Conservation (phyloP, 2,113 vertebrate genomes). For the Ictalurus furcatus region DNA sequence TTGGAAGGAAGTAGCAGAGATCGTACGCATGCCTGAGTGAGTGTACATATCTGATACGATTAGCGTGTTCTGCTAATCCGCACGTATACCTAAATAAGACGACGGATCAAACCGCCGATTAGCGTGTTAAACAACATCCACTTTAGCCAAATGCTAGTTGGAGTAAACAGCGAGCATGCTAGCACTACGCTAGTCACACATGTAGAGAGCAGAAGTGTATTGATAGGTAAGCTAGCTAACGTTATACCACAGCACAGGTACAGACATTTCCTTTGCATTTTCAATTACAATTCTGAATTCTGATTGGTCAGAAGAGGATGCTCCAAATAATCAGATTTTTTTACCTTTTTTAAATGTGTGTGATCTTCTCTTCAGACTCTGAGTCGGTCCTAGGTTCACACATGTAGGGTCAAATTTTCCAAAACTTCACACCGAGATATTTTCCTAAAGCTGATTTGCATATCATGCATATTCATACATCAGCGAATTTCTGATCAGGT, state of each 20-base stretch:
- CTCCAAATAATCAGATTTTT: no score
- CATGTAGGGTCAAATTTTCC: not conserved
- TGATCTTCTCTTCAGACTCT: not conserved
- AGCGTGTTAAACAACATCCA: no score
- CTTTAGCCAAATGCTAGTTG: no score
- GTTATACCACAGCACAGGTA: no score
- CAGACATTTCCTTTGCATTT: no score
- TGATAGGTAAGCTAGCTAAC: not conserved
- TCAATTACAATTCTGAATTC: not conserved
- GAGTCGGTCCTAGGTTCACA: not conserved
- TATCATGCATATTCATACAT: not conserved
- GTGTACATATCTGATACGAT: no score
- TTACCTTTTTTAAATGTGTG: not conserved
- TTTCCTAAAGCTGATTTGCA: not conserved
- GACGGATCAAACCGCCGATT: no score
- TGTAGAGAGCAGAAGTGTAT: not conserved
- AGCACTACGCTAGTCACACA: not conserved
- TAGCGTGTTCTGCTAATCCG: no score
- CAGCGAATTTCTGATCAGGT: not conserved
- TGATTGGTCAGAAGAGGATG: not conserved
- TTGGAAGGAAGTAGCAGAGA: not conserved
- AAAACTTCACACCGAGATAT: not conserved
- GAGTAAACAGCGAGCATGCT: not conserved
- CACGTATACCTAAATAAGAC: no score
- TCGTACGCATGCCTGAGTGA: no score